These are phyloP conservation scores for Abrostola triplasia DNA, from an alignment of 2,888 invertebrate species.

Conservation along the genomic window DNA sequence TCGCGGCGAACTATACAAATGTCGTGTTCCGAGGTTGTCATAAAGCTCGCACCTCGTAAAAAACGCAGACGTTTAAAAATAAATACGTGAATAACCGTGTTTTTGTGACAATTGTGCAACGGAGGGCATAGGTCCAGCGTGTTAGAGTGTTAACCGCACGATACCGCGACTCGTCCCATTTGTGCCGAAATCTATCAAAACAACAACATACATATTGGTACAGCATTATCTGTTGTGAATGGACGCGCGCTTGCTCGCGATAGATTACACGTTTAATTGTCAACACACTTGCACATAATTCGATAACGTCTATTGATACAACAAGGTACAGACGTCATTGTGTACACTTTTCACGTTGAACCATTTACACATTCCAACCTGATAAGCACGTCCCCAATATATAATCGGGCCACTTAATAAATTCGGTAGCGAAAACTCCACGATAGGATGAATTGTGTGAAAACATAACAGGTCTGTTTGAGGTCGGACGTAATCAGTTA, in stretches of 20 bases:
- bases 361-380: constrained; percentile 21
- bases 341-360: constrained; percentile 37
- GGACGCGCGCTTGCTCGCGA: constrained; percentile 59
- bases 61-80: constrained; percentile 32
- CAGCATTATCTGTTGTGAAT: constrained; percentile 68
- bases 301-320: constrained; percentile 52
- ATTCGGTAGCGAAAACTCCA: constrained; percentile 63
- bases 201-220: constrained; percentile 62
- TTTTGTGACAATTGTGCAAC: constrained; percentile 59
- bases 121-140: constrained; percentile 48
- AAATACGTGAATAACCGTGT: constrained; percentile 52
- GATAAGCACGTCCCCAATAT: constrained; percentile 56
- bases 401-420: constrained; percentile 55
- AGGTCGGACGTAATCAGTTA: constrained; percentile 68
- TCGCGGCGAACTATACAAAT: constrained; percentile 33
- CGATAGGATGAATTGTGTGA: constrained; percentile 47
- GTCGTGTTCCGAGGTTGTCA: constrained; percentile 24
- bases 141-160: constrained; percentile 41
- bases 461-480: constrained; percentile 62
- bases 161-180: constrained; percentile 57
- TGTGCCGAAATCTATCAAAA: constrained; percentile 59
- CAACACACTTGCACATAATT: constrained; percentile 52
- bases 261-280: constrained; percentile 64
- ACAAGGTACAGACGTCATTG: constrained; percentile 40
- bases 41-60: constrained; percentile 40